Conservation (phyloP, 2,797 vertebrate species). For the Tenualosa ilisha region DNA sequence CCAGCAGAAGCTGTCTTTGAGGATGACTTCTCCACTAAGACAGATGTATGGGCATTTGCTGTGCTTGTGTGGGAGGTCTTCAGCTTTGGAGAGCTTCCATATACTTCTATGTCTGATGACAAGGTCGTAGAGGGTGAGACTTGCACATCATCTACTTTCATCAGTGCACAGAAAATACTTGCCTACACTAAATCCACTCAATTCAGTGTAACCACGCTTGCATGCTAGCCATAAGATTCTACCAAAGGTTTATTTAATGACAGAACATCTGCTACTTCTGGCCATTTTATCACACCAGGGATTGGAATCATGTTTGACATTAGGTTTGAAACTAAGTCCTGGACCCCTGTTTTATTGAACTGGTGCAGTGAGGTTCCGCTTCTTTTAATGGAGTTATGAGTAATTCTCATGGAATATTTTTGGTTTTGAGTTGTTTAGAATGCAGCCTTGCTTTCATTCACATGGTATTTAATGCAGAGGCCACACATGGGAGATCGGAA, state of each 20-base stretch:
- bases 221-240: no score
- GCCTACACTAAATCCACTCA: background rate
- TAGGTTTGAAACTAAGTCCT: no score
- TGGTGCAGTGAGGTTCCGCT: background rate
- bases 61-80: conserved; percentile 91
- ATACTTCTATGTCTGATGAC: conserved; percentile 73
- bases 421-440: background rate
- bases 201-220: background rate
- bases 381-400: background rate
- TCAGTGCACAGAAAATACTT: background rate
- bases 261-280: no score
- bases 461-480: no score
- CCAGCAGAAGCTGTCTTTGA: conserved; percentile 82
- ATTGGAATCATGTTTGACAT: no score
- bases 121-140: conserved; percentile 81
- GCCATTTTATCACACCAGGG: no score
- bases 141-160: background rate
- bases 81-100: conserved; percentile 81
- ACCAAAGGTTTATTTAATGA: no score
- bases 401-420: no score
- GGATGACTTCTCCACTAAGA: conserved; percentile 86
- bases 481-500: no score
- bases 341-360: background rate
- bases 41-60: conserved; percentile 85
- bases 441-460: no score